Conservation (phyloP, 2,888 invertebrate genomes). For the Volucella zonaria region DNA sequence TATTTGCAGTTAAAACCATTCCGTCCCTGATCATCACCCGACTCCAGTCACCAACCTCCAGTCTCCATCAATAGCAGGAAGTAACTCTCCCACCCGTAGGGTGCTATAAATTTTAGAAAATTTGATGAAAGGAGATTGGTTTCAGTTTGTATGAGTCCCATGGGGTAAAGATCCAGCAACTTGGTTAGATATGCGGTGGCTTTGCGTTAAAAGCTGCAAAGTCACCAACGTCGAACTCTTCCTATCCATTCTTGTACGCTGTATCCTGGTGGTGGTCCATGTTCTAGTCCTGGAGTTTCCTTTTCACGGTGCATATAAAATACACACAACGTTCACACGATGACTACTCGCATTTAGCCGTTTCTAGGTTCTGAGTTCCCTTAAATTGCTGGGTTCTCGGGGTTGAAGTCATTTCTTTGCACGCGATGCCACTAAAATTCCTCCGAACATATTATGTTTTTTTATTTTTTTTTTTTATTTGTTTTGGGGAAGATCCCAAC, state of each 20-base stretch:
- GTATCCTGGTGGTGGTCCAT: no score
- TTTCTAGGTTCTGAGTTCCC: background rate
- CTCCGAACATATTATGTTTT: conserved; percentile 1
- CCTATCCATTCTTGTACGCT: background rate
- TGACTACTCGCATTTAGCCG: conserved; percentile 23
- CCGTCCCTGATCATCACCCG: conserved; percentile 8
- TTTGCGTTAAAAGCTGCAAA: conserved; percentile 36
- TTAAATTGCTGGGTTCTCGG: background rate
- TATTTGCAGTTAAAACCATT: background rate
- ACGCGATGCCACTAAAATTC: conserved; percentile 31
- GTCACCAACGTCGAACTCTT: conserved; percentile 6
- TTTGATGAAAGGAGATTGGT: conserved; percentile 38
- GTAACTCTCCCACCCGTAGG: background rate
- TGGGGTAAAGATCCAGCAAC: background rate
- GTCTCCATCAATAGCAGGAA: background rate
- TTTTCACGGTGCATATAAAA: no score
- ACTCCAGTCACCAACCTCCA: background rate
- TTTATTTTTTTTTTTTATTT: conserved; percentile 6
- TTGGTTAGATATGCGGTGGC: conserved; percentile 11
- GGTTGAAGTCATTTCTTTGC: conserved; percentile 9
- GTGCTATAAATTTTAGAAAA: conserved; percentile 34
- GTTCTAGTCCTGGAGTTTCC: no score
- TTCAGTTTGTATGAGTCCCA: conserved; percentile 41
- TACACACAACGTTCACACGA: conserved; percentile 1
- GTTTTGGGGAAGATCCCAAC: background rate